phyloP scores from a whole-genome alignment of 2,888 invertebrate genomes.

The Ophion ventricosus region DNA sequence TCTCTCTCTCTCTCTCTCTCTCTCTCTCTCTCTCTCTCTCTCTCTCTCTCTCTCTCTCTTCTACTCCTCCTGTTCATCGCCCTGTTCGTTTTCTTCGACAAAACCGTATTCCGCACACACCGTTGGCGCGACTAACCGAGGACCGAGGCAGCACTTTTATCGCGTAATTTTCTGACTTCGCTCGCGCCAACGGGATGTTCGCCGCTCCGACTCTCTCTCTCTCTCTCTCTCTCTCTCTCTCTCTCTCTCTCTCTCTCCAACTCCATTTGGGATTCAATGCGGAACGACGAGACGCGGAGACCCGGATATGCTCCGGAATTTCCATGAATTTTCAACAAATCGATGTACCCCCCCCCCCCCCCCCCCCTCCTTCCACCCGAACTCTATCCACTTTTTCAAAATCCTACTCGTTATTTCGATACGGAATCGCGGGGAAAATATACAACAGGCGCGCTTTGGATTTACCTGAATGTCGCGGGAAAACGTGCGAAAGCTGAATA shows the following conservation, averaged over 20 bases:
- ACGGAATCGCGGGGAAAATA: not conserved
- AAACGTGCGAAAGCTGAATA: too few relatives aligned
- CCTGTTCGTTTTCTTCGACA: slow-evolving; percentile 46
- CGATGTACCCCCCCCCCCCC: too few relatives aligned
- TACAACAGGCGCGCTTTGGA: too few relatives aligned
- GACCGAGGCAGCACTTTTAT: slow-evolving; percentile 72
- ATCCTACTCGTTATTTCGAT: not conserved
- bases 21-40: too few relatives aligned
- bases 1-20: slow-evolving; percentile 39
- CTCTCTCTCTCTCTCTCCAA: slow-evolving; percentile 66
- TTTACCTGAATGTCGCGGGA: too few relatives aligned
- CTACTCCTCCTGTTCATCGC: slow-evolving; percentile 25
- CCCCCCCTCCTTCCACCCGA: too few relatives aligned
- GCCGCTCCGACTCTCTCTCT: slow-evolving; percentile 53
- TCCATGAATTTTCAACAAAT: slow-evolving; percentile 5
- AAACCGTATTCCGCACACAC: slow-evolving; percentile 42
- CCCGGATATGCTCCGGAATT: slow-evolving; percentile 5
- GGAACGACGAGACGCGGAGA: not conserved
- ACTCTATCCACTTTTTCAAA: not conserved
- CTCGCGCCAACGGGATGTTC: slow-evolving; percentile 3
- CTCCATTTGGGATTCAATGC: slow-evolving; percentile 42
- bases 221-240: too few relatives aligned
- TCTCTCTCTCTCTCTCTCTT: too few relatives aligned
- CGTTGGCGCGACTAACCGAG: slow-evolving; percentile 69
- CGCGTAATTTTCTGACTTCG: slow-evolving; percentile 74